Evolutionary conservation across 2,888 invertebrate genomes (phyloP), one percentile per base, ranked within the genome.

Genomic region (Disparrhopalites patrizii): DNA sequence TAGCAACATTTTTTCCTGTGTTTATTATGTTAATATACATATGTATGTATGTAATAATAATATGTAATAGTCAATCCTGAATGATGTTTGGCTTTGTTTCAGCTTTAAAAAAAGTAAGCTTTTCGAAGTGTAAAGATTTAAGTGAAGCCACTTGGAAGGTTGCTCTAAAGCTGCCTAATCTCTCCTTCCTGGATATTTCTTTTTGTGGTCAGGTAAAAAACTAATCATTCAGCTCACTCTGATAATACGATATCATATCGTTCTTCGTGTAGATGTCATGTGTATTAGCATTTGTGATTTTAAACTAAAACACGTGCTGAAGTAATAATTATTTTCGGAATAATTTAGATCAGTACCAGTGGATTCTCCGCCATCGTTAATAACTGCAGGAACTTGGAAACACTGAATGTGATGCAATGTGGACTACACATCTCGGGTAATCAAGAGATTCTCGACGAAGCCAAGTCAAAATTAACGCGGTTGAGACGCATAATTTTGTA

Each of bases 141-240:
- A 57, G 57, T 50, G 68, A 68, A 30, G 60, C 64, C 28, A 56
- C 68, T 0, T 68, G 68, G 68, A 65, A 64, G 28, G 15, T 61
- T 27, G 68, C 64, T 1, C 40, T 68, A 28, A 18, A 10, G 13
- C 51, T 68, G n/a, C 65, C 64, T 2, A 60, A 55, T 36, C 50
- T 68, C n/a, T 13, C 30, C 3, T 30, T 33, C 0, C 25, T 68
- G 20, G 63, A 68, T 56, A 30, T 68, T 28, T 65, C 64, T 13
- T 25, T 40, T 5, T 47, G 51, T 30, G 63, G 63, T 23, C 67
- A 67, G 61, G 67, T 67, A 50, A 18, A 23, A 20, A 25, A 25
- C 18, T n/a, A 13, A 18, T 47, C 13, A 36, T 36, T 13, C 13
- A 36, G 13, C 8, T 13, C 13, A 13, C 36, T 36, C 8, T 47